Evolutionary conservation across 2,797 vertebrate genomes (phyloP).

Genomic region (Botia kubotai): DNA sequence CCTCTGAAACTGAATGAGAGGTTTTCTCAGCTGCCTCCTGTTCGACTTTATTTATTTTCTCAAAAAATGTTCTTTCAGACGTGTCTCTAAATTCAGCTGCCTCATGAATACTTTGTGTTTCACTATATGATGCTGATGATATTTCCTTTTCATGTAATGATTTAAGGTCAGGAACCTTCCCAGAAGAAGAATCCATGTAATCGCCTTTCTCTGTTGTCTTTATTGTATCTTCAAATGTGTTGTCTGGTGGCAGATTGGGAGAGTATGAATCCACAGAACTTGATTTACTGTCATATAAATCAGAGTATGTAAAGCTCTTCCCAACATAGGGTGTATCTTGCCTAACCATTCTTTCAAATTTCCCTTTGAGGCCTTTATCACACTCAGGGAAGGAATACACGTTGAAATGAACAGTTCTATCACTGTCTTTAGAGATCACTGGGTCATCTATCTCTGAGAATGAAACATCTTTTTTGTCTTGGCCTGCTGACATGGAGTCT

Average conservation of each 20-base stretch:
- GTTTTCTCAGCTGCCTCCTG: conserved; percentile 51
- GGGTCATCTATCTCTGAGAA: conserved; percentile 60
- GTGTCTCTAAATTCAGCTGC: conserved; percentile 11
- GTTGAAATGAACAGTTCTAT: conserved; percentile 76
- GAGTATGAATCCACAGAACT: conserved; percentile 75
- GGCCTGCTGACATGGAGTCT: conserved; percentile 59
- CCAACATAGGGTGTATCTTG: conserved; percentile 95
- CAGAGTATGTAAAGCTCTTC: conserved; percentile 92
- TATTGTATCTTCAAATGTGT: conserved; percentile 64
- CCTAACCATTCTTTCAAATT: conserved; percentile 79
- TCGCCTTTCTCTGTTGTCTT: conserved; percentile 73
- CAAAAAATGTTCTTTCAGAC: conserved; percentile 31
- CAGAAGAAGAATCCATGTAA: conserved; percentile 66
- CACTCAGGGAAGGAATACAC: conserved; percentile 74
- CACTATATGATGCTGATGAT: conserved; percentile 71
- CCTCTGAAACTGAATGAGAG: conserved; percentile 59
- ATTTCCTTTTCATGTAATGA: conserved; percentile 75
- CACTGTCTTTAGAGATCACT: conserved; percentile 65
- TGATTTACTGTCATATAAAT: conserved; percentile 87
- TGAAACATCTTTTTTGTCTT: conserved; percentile 52
- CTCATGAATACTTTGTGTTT: conserved; percentile 43
- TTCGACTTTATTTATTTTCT: conserved; percentile 43
- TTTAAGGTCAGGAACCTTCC: conserved; percentile 36
- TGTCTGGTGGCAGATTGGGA: conserved; percentile 66
- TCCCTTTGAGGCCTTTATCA: conserved; percentile 65